Percentiles rank a stretch among this genome's conserved stretches.
phyloP scores from a whole-genome alignment of 2,797 vertebrate genomes.

The Sphaeramia orbicularis region DNA sequence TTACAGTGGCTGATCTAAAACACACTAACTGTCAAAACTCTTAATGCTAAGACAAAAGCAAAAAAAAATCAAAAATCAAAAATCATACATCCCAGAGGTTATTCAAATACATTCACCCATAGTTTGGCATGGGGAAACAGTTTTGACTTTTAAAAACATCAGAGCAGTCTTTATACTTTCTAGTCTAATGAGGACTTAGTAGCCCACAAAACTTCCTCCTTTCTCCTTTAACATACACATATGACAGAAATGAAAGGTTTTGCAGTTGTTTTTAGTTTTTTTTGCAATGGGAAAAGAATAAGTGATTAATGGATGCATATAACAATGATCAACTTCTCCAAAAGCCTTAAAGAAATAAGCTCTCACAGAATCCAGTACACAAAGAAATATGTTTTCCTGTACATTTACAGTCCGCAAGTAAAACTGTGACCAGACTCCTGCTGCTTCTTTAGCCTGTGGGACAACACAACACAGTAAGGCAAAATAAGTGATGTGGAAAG shows the following conservation, averaged over 20 bases:
- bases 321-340: background rate
- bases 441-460: conserved; percentile 13
- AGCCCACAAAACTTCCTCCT: conserved; percentile 7
- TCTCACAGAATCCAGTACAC: conserved; percentile 16
- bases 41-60: background rate
- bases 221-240: conserved; percentile 16
- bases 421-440: conserved; percentile 16
- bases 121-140: background rate
- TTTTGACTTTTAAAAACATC: background rate
- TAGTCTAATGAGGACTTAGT: background rate
- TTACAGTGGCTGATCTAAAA: background rate
- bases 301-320: background rate
- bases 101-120: background rate
- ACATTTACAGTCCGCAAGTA: background rate
- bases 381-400: conserved; percentile 9
- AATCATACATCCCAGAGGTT: background rate
- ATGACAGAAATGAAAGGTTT: background rate
- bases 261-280: too few relatives aligned
- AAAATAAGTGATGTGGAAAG: conserved; percentile 32
- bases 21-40: conserved; percentile 5
- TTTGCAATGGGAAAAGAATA: too few relatives aligned
- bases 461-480: conserved; percentile 28
- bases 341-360: conserved; percentile 10
- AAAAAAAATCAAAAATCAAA: background rate
- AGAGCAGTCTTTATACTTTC: background rate